phyloP scores from a whole-genome alignment of 2,113 vertebrate genomes.

The Hemicordylus capensis region DNA sequence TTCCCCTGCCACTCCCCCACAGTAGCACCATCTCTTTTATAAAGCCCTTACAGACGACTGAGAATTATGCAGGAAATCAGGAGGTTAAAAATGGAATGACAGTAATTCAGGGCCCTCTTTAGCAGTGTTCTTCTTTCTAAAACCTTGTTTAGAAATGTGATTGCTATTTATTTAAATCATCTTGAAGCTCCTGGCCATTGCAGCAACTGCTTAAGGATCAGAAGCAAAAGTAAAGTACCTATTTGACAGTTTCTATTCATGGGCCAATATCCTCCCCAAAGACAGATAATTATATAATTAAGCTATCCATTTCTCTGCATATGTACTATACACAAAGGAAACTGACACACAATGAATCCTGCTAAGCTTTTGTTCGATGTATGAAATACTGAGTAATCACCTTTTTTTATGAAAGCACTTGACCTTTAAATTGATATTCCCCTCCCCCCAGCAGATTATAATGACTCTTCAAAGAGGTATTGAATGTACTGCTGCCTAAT shows the following conservation, averaged over 20 bases:
- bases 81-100: conserved; percentile 32
- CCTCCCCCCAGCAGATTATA: conserved; percentile 64
- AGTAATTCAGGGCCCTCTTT: conserved; percentile 2
- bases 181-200: conserved; percentile 62
- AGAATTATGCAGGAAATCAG: conserved; percentile 35
- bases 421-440: conserved; percentile 79
- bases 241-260: conserved; percentile 60
- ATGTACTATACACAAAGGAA: conserved; percentile 67
- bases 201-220: conserved; percentile 71
- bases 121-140: conserved; percentile 41
- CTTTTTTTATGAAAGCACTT: conserved; percentile 76
- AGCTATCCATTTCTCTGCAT: conserved; percentile 68
- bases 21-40: not conserved
- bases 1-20: not conserved
- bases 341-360: conserved; percentile 69
- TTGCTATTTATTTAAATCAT: conserved; percentile 73
- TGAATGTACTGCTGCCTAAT: conserved; percentile 62
- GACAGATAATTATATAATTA: conserved; percentile 78
- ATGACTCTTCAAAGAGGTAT: conserved; percentile 67
- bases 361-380: conserved; percentile 71
- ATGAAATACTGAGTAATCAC: conserved; percentile 76
- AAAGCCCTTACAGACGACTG: conserved; percentile 32
- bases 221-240: conserved; percentile 67
- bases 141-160: conserved; percentile 56
- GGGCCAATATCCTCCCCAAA: conserved; percentile 64